These are phyloP conservation scores for Macaca mulatta DNA, from an alignment of 2,113 vertebrate genomes.

Conservation along the genomic window DNA sequence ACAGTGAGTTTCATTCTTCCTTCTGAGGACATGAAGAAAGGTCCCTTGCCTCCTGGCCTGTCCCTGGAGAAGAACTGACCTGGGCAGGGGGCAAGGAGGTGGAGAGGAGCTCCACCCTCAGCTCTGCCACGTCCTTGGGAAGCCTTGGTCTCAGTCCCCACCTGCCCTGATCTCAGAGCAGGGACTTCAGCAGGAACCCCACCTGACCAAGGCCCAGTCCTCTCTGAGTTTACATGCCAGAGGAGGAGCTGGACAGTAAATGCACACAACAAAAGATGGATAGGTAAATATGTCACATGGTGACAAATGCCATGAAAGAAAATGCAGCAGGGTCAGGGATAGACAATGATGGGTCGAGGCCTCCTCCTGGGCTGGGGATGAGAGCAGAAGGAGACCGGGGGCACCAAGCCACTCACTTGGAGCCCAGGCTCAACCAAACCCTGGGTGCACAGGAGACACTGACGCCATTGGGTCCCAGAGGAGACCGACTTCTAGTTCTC, in stretches of 20 bases:
- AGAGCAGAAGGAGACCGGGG: background rate
- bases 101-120: background rate
- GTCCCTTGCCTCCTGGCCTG: background rate
- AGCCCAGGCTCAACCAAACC: background rate
- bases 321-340: background rate
- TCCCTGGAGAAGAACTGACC: background rate
- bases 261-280: background rate
- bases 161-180: background rate
- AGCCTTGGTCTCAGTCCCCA: background rate
- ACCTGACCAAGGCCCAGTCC: fast-evolving
- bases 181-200: background rate
- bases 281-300: background rate
- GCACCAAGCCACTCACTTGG: background rate
- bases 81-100: background rate
- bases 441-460: background rate
- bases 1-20: background rate
- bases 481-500: background rate
- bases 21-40: background rate
- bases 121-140: background rate
- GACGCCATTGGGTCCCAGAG: background rate
- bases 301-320: fast-evolving
- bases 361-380: fast-evolving
- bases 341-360: background rate
- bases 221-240: background rate
- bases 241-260: background rate